Conservation (phyloP, 2,113 vertebrate genomes). For the Phyllostomus hastatus region DNA sequence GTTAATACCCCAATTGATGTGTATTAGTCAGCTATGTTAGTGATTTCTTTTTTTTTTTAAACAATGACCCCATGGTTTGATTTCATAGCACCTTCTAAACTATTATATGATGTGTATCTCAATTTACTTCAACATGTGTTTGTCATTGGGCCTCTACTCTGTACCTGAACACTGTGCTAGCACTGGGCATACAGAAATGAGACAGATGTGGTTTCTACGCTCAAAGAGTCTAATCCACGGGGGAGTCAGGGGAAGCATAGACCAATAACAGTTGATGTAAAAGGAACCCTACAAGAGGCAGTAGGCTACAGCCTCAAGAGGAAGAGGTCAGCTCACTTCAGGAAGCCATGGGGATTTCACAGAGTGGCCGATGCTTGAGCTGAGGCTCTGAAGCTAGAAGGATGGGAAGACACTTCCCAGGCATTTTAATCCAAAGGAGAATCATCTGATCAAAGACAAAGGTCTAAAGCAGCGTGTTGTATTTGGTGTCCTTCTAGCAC, state of each 20-base stretch:
- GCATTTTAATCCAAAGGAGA: not conserved
- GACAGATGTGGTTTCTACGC: not conserved
- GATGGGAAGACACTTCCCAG: not conserved
- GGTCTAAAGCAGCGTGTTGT: not conserved
- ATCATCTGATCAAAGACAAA: not conserved
- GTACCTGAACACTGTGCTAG: not conserved
- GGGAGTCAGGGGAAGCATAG: not conserved
- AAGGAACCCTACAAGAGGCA: not conserved
- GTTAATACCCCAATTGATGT: not conserved
- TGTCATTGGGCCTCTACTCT: not conserved
- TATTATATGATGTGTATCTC: not conserved
- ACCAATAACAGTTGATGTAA: not conserved
- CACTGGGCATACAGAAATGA: not conserved
- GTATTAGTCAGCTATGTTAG: not conserved
- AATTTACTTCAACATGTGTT: not conserved
- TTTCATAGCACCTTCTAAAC: not conserved
- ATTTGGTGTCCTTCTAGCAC: not conserved
- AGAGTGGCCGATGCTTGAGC: not conserved
- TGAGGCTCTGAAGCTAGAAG: not conserved
- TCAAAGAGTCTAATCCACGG: not conserved
- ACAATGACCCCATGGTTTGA: not conserved
- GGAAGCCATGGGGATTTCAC: not conserved
- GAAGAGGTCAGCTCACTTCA: not conserved
- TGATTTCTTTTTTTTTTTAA: not conserved
- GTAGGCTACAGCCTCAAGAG: not conserved